phyloP scores from a whole-genome alignment of 2,888 invertebrate genomes.

The Byasa hedistus region DNA sequence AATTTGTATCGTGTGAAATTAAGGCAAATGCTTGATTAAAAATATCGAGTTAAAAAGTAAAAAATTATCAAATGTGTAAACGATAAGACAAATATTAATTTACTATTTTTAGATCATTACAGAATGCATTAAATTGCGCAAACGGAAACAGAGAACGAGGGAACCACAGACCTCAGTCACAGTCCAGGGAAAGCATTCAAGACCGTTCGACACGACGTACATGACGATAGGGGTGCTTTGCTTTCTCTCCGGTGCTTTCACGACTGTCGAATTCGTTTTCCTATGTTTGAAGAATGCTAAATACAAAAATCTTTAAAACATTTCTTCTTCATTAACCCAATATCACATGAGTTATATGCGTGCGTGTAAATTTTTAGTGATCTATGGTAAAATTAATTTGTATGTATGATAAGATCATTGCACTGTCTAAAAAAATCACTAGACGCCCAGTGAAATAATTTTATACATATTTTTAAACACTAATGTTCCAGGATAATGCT shows the following conservation, averaged over 20 bases:
- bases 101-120: slow-evolving; percentile 37
- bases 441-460: background rate
- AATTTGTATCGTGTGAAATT: background rate
- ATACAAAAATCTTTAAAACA: background rate
- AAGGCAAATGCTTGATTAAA: background rate
- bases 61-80: background rate
- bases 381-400: background rate
- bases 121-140: slow-evolving; percentile 34
- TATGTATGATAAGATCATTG: background rate
- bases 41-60: background rate
- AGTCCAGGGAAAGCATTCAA: background rate
- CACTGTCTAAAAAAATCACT: background rate
- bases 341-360: too few relatives aligned
- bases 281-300: background rate
- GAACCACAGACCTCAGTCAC: background rate
- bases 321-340: background rate
- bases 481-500: background rate
- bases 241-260: slow-evolving; percentile 40
- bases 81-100: background rate
- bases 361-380: background rate
- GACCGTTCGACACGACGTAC: slow-evolving; percentile 41
- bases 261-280: slow-evolving; percentile 41
- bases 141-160: slow-evolving; percentile 8
- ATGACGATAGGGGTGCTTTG: slow-evolving; percentile 44
- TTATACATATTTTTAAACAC: too few relatives aligned